phyloP scores from a whole-genome alignment of 2,888 invertebrate species.

The Sinopyrophorus schimmeli region DNA sequence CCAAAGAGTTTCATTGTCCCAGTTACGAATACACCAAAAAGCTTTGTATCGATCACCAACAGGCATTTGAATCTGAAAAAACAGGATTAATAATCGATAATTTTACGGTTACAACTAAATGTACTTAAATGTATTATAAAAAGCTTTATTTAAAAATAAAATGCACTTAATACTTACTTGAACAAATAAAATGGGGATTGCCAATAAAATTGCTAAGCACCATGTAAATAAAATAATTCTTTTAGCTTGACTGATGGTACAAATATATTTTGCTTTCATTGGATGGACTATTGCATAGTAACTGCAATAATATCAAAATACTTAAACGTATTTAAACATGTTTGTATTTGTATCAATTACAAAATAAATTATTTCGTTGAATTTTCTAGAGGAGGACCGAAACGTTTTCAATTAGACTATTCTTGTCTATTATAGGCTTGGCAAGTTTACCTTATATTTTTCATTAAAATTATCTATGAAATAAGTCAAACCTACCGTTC shows the following conservation, averaged over 20 bases:
- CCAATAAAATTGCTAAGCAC: constrained; percentile 63
- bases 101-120: background rate
- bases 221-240: constrained; percentile 65
- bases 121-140: background rate
- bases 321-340: too few relatives aligned
- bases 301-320: constrained; percentile 56
- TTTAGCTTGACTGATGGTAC: constrained; percentile 67
- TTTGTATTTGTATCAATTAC: too few relatives aligned
- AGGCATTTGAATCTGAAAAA: constrained; percentile 45
- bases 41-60: constrained; percentile 49
- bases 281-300: constrained; percentile 74
- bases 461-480: too few relatives aligned
- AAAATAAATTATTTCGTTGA: too few relatives aligned
- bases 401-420: too few relatives aligned
- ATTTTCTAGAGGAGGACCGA: too few relatives aligned
- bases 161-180: constrained; percentile 61
- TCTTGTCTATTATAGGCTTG: too few relatives aligned
- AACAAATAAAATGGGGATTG: constrained; percentile 63
- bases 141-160: too few relatives aligned
- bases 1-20: constrained; percentile 56
- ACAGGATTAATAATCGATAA: too few relatives aligned
- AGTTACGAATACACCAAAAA: constrained; percentile 65
- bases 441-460: too few relatives aligned
- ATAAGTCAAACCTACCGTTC: constrained; percentile 62
- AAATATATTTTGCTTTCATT: constrained; percentile 69